These are phyloP conservation scores for Uria lomvia DNA, from an alignment of 2,113 vertebrate genomes.

Conservation along the genomic window DNA sequence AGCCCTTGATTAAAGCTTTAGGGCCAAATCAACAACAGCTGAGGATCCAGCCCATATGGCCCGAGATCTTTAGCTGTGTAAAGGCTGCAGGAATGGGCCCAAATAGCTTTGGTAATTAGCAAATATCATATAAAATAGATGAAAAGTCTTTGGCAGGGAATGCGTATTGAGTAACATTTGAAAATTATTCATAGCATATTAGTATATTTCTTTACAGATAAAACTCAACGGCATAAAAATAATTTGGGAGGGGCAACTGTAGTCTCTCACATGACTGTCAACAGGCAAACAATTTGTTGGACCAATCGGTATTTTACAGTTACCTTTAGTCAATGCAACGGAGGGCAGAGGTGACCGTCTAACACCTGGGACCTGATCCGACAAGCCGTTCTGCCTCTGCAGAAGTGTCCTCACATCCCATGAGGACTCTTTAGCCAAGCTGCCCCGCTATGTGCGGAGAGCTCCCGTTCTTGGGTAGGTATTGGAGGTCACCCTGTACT, in stretches of 20 bases:
- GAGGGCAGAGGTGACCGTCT: not conserved
- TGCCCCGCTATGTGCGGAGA: not conserved
- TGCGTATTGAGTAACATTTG: not conserved
- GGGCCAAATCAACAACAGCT: conserved; percentile 61
- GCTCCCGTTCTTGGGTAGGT: not conserved
- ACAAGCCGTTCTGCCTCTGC: not conserved
- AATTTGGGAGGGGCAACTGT: not conserved
- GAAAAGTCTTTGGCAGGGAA: conserved; percentile 45
- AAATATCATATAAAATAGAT: conserved; percentile 52
- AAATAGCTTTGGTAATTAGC: conserved; percentile 65
- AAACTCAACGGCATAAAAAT: not conserved
- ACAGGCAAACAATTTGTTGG: not conserved
- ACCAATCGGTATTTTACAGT: not conserved
- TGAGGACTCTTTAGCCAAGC: not conserved
- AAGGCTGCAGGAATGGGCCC: conserved; percentile 53
- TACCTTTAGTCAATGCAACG: not conserved
- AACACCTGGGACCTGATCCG: not conserved
- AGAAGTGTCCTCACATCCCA: not conserved
- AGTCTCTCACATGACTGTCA: not conserved
- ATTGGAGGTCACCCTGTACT: not conserved
- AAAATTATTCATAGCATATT: conserved; percentile 28
- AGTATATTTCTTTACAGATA: conserved; percentile 6
- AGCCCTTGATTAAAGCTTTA: conserved; percentile 61
- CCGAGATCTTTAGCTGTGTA: conserved; percentile 46
- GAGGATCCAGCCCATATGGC: conserved; percentile 62